A percentile compares a stretch with the other conserved stretches of the same genome.
phyloP scores from a whole-genome alignment of 1,140 invertebrate genomes.

The Euwallacea fornicatus region DNA sequence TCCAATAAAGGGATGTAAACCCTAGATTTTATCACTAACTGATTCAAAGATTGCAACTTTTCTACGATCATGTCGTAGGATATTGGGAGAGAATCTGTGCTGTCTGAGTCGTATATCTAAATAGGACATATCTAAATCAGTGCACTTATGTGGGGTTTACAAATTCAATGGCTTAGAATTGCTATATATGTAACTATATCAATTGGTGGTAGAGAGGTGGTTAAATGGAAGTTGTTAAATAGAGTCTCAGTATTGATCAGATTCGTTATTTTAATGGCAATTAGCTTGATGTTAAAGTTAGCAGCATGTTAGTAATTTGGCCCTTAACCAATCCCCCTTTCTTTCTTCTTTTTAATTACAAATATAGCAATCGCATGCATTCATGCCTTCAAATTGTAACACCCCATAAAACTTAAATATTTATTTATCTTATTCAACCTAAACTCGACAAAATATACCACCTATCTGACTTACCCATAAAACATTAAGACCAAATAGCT shows the following conservation, averaged over 20 bases:
- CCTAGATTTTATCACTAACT: conserved; percentile 33
- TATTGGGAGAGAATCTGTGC: conserved; percentile 15
- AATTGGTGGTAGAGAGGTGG: neutral
- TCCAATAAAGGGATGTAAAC: conserved; percentile 31
- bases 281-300: no score
- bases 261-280: no score
- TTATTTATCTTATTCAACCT: no score
- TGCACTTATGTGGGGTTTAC: neutral
- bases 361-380: no score
- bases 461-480: conserved; percentile 30
- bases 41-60: conserved; percentile 27
- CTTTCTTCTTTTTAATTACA: no score
- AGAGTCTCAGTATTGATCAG: no score
- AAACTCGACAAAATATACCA: no score
- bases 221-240: no score
- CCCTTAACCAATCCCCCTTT: no score
- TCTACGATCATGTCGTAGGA: conserved; percentile 25
- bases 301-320: no score
- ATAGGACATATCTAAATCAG: neutral
- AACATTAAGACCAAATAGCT: conserved; percentile 30
- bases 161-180: neutral
- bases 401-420: no score
- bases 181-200: neutral
- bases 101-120: conserved; percentile 32
- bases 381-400: no score